Conservation (phyloP, 2,888 invertebrate species). For the Argyresthia albistria region DNA sequence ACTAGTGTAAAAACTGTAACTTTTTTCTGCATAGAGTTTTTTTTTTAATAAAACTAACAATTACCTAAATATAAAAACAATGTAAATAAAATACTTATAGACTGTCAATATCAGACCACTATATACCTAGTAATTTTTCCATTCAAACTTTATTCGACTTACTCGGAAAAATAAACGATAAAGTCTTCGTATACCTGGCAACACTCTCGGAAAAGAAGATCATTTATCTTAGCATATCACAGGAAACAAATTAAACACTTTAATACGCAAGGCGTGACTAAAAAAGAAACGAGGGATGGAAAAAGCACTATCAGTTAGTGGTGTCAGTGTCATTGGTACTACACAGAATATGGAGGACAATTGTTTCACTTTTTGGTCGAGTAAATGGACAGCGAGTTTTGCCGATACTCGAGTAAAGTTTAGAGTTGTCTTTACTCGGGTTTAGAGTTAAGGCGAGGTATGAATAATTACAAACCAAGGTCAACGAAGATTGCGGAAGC, state of each 20-base stretch:
- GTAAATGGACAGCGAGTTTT: no score
- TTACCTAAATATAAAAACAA: no score
- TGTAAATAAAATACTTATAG: no score
- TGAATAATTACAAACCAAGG: no score
- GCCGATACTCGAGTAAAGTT: no score
- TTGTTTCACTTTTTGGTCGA: no score
- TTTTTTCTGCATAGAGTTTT: no score
- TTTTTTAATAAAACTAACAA: no score
- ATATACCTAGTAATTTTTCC: neutral
- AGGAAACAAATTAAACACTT: conserved; percentile 68
- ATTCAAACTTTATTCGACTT: neutral
- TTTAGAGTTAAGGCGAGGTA: no score
- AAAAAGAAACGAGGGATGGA: conserved; percentile 24
- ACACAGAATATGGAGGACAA: neutral
- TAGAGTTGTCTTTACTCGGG: no score
- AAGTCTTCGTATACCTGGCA: neutral
- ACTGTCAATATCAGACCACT: neutral
- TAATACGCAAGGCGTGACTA: conserved; percentile 65
- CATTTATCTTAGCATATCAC: conserved; percentile 47
- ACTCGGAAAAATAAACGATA: neutral
- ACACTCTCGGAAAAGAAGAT: conserved; percentile 5
- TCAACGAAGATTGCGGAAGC: no score
- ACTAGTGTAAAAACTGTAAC: no score
- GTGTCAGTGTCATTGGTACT: neutral
- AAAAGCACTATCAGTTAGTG: conserved; percentile 4